Conservation (phyloP, 2,113 vertebrate species). For the Colistium nudipinnis region DNA sequence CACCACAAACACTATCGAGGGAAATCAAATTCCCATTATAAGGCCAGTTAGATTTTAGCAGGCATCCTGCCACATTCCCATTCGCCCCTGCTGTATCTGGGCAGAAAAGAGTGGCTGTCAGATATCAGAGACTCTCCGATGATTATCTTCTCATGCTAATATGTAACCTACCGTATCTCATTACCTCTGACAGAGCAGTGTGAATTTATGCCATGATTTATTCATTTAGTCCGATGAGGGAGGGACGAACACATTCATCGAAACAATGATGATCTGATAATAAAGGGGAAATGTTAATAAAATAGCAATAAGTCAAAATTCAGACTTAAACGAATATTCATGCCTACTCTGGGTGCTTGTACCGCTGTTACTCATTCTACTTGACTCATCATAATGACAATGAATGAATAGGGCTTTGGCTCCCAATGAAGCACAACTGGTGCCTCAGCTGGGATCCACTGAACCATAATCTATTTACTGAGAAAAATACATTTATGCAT, state of each 20-base stretch:
- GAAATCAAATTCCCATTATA: constrained; percentile 14
- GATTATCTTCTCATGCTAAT: constrained; percentile 62
- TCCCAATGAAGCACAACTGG: background rate
- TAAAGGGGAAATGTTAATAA: constrained; percentile 6
- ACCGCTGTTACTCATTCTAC: background rate
- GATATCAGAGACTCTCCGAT: constrained; percentile 31
- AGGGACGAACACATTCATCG: constrained; percentile 4
- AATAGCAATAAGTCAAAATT: constrained; percentile 10
- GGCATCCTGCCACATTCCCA: constrained; percentile 34
- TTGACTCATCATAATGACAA: background rate
- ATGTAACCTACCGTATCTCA: constrained; percentile 43
- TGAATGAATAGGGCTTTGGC: background rate
- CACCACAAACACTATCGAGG: constrained; percentile 28
- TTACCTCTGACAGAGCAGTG: constrained; percentile 40
- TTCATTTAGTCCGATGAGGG: constrained; percentile 49
- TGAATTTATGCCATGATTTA: constrained; percentile 49
- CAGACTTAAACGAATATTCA: background rate
- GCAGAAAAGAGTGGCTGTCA: constrained; percentile 57
- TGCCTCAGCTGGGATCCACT: background rate
- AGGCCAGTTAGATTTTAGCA: constrained; percentile 25
- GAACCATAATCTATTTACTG: background rate
- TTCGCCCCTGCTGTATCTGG: constrained; percentile 54
- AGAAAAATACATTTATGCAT: background rate
- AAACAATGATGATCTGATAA: constrained; percentile 7
- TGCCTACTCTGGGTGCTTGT: background rate